Evolutionary conservation across 2,888 invertebrate genomes (phyloP).

Genomic region (Deroplatys truncata): DNA sequence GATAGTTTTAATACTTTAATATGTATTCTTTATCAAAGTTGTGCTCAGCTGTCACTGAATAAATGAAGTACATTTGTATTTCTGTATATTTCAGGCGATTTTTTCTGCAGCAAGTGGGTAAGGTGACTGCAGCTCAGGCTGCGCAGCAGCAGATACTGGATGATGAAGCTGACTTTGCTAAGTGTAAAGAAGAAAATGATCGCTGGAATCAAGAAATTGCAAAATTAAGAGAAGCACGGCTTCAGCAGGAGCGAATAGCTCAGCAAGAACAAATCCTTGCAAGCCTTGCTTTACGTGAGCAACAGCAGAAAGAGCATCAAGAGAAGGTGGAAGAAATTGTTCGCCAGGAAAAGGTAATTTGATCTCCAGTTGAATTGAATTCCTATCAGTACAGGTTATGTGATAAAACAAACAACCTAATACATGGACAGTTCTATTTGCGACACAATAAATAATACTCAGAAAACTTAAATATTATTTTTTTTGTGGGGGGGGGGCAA

Average conservation of each 20-base stretch:
- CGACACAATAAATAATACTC: too few species aligned
- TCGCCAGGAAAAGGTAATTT: slow-evolving; percentile 45
- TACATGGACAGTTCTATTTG: too few species aligned
- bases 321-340: slow-evolving; percentile 44
- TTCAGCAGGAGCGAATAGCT: slow-evolving; percentile 51
- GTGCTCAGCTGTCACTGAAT: too few species aligned
- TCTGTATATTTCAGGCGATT: neutral
- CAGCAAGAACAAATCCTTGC: slow-evolving; percentile 28
- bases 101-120: neutral
- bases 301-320: slow-evolving; percentile 34
- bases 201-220: slow-evolving; percentile 67
- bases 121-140: neutral
- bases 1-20: too few species aligned
- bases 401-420: neutral
- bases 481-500: too few species aligned
- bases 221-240: slow-evolving; percentile 53
- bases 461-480: too few species aligned
- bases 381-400: neutral
- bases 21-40: too few species aligned
- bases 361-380: neutral
- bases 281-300: slow-evolving; percentile 29
- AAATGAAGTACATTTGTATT: too few species aligned
- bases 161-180: slow-evolving; percentile 59
- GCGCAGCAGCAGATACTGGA: neutral
- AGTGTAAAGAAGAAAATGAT: slow-evolving; percentile 58